Percentiles rank a stretch among this genome's conserved stretches.
phyloP scores from a whole-genome alignment of 2,113 vertebrate genomes.

The Leptocoma aspasia region DNA sequence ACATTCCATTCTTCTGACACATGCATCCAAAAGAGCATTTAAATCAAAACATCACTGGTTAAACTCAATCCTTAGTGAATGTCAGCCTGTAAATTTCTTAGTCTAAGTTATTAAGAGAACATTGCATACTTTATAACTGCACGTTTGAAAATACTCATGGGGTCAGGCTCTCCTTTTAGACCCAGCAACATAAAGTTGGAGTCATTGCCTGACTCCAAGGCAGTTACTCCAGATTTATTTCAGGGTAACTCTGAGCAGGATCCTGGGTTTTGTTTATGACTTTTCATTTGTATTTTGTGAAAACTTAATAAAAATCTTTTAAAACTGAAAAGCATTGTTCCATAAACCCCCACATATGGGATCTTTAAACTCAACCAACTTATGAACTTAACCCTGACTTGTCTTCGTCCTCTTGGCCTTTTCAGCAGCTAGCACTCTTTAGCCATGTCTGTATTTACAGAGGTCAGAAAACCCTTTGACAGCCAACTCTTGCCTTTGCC shows the following conservation, averaged over 20 bases:
- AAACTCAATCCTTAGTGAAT: constrained; percentile 12
- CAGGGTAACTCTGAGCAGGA: constrained; percentile 16
- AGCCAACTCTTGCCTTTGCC: neutral
- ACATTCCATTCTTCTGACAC: constrained; percentile 57
- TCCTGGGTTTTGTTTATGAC: constrained; percentile 43
- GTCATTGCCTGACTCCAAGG: constrained; percentile 40
- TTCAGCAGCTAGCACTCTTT: neutral
- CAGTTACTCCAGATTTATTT: constrained; percentile 55
- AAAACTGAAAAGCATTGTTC: constrained; percentile 23
- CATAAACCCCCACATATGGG: constrained; percentile 56
- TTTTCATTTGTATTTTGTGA: constrained; percentile 61
- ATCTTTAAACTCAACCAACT: constrained; percentile 35
- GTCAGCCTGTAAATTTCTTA: constrained; percentile 65
- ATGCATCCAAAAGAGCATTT: constrained; percentile 9
- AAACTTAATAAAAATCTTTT: constrained; percentile 66
- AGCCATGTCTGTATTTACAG: neutral
- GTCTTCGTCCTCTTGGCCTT: neutral
- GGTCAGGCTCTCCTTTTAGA: constrained; percentile 39
- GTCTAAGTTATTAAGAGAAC: constrained; percentile 45
- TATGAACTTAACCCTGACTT: constrained; percentile 50
- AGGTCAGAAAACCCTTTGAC: neutral
- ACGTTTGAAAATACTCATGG: constrained; percentile 50
- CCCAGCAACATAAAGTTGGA: constrained; percentile 42
- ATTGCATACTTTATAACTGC: constrained; percentile 51
- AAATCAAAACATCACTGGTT: constrained; percentile 52